Conservation (phyloP, 2,113 vertebrate species). For the Emydocephalus ijimae region DNA sequence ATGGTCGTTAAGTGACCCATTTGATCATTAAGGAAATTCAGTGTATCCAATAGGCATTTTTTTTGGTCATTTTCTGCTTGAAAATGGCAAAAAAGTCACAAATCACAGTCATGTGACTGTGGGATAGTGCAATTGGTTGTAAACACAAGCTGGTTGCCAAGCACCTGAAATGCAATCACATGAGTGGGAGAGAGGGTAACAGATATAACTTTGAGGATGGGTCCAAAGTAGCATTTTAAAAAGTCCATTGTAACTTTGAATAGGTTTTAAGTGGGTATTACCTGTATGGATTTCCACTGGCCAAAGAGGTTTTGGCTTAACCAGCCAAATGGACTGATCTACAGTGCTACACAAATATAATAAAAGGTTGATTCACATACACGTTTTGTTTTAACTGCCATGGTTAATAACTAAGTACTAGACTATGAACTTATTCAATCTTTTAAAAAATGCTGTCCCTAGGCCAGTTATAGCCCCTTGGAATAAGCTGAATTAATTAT, state of each 20-base stretch:
- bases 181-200: neutral
- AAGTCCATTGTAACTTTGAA: neutral
- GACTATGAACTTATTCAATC: neutral
- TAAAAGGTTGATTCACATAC: neutral
- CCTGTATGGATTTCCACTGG: neutral
- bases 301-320: neutral
- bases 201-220: neutral
- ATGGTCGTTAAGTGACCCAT: neutral
- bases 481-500: neutral
- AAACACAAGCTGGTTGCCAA: neutral
- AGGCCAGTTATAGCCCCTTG: too few species aligned
- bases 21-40: neutral
- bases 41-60: neutral
- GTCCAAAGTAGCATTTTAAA: neutral
- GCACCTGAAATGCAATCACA: neutral
- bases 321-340: neutral
- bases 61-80: neutral
- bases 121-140: neutral
- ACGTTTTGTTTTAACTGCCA: neutral
- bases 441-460: neutral
- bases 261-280: neutral
- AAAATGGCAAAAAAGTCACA: neutral
- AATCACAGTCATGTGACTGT: neutral
- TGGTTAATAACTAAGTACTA: neutral
- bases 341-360: neutral